These are phyloP conservation scores for Hyperoodon ampullatus DNA, from an alignment of 2,113 vertebrate genomes.

Conservation along the genomic window DNA sequence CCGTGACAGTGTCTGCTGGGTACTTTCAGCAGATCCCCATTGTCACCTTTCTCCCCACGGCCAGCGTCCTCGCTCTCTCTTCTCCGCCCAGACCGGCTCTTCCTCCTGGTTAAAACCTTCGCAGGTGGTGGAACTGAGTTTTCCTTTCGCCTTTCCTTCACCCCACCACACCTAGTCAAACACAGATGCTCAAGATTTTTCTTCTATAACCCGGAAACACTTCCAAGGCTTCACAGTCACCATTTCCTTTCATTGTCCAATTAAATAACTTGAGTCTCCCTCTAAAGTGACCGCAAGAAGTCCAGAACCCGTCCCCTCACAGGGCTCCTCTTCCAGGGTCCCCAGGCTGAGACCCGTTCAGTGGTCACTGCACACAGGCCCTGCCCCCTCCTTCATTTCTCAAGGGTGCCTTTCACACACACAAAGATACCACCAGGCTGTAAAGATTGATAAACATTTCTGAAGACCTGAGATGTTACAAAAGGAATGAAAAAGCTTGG, in stretches of 20 bases:
- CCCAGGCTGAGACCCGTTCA: neutral
- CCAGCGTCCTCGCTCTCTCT: neutral
- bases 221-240: neutral
- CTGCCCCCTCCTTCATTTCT: no score
- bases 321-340: neutral
- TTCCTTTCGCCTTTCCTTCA: neutral
- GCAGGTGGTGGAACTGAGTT: neutral
- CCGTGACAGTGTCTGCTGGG: fast-evolving
- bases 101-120: neutral
- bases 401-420: no score
- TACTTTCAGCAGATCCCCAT: neutral
- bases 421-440: no score
- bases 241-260: neutral
- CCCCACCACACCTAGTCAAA: neutral
- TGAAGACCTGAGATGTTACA: neutral
- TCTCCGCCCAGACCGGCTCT: neutral
- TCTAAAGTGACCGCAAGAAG: neutral
- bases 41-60: neutral
- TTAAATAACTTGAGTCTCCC: neutral
- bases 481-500: neutral
- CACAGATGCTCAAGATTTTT: neutral
- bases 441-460: no score
- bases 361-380: no score
- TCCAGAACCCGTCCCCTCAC: neutral
- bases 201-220: neutral